Evolutionary conservation across 2,888 invertebrate genomes (phyloP), one percentile per base, ranked within the genome.

Genomic region (Carpatolechia fugitivella): DNA sequence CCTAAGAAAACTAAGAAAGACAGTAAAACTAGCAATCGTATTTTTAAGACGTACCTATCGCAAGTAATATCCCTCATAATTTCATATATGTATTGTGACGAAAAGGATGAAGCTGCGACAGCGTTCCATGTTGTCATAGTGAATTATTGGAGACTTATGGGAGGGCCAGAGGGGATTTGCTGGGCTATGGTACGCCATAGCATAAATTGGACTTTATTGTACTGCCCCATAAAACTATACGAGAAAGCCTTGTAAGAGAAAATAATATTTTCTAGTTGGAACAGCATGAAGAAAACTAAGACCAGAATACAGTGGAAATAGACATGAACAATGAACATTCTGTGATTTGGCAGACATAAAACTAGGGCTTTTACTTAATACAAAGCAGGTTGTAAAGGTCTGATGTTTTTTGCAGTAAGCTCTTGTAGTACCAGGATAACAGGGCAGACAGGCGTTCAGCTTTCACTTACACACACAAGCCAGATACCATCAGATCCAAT

Each of bases 401-500:
- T n/a, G n/a, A n/a, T n/a, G n/a, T n/a, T 18, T 13, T 13, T 16
- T 38, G 40, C 40, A 24, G 44, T 44, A 44, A 44, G 24, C n/a
- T n/a, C 20, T n/a, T n/a, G 44, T 3, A 11, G 20, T 44, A 44
- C 44, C 11, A n/a, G 48, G 44, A 44, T n/a, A 29, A 29, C 44
- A 18, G 40, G 44, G 44, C 44, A 44, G 20, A 44, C 40, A 35
- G 55, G 58, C 57, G 59, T 60, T 58, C 58, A 40, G 33, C 40
- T 62, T 67, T 66, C 74, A 68, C 66, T 70, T 69, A 68, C n/a
- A n/a, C n/a, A 70, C 73, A 68, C 68, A 13, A 63, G 31, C 52
- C 62, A 59, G 66, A 68, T 70, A 72, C 64, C 63, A 69, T 70
- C 68, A 61, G 65, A 69, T 69, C 66, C 74, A 68, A 74, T 76